These are phyloP conservation scores for Bagarius yarrelli DNA, from an alignment of 2,113 vertebrate genomes.

Conservation along the genomic window DNA sequence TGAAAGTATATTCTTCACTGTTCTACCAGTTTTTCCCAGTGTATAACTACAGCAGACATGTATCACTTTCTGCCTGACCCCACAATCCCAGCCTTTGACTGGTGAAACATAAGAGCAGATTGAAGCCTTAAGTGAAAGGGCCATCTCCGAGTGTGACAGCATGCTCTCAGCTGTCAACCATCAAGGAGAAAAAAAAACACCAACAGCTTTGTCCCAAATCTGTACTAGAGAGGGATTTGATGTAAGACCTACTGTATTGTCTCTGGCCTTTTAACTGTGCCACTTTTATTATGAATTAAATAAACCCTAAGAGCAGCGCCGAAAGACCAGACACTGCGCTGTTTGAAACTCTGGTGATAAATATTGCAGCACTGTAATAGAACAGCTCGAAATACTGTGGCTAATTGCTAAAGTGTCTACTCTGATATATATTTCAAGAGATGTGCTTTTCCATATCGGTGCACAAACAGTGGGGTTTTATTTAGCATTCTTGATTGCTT, in stretches of 20 bases:
- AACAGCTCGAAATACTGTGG: constrained; percentile 28
- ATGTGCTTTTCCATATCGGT: constrained; percentile 7
- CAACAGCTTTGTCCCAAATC: constrained; percentile 45
- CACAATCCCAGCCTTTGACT: not conserved
- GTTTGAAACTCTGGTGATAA: constrained; percentile 39
- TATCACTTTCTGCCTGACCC: not conserved
- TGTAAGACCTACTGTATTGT: constrained; percentile 35
- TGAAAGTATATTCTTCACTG: not conserved
- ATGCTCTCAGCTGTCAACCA: constrained; percentile 16
- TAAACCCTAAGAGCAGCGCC: constrained; percentile 38
- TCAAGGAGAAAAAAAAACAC: constrained; percentile 28
- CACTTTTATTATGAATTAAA: constrained; percentile 52
- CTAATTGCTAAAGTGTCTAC: constrained; percentile 41
- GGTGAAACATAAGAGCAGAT: not conserved
- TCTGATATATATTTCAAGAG: constrained; percentile 35
- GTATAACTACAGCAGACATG: not conserved
- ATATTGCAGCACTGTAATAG: constrained; percentile 36
- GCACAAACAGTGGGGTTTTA: constrained; percentile 4
- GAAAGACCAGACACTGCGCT: constrained; percentile 29
- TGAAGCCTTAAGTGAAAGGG: constrained; percentile 9
- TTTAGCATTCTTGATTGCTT: constrained; percentile 36
- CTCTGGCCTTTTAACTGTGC: constrained; percentile 41
- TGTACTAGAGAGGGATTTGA: constrained; percentile 42
- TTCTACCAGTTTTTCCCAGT: not conserved
- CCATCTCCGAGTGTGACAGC: constrained; percentile 1